Base-by-base conservation (phyloP, 2,113 vertebrate genomes). In the Camelus bactrianus region DNA sequence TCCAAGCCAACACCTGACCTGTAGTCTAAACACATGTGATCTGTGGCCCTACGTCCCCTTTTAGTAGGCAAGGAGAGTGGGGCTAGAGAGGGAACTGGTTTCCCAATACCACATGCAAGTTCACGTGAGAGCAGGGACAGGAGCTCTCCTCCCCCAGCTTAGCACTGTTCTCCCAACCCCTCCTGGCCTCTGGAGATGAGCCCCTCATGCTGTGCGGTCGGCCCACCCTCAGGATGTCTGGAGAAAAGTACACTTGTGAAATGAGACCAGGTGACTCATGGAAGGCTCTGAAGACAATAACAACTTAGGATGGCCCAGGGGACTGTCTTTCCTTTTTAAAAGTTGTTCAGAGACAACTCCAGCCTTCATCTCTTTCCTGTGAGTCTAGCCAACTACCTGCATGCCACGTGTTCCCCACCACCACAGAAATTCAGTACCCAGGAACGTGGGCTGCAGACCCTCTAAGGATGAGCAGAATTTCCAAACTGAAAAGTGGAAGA, bases 361-460 rank as follows among this genome's bases (percentile, higher is more conserved):
- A 32, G n/a, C n/a, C 30, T 75, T 22, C 2, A 1, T 13, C 38
- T 67, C 65, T 75, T 81, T 35, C 73, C 42, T 67, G 19, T 6
- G 56, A 22, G 30, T 80, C 58, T 28, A 69, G 52, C 56, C 5
- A 35, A 58, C 17, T 60, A 50, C 72, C 38, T 46, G 48, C 38
- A 65, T 0, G 2, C 26, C 60, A 67, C 4, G 1, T n/a, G 28
- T 15, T 67, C 60, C 8, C n/a, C 70, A 58, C 17, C 32, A 30
- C 38, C 48, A 4, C 0, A 2, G 22, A 52, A 52, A 54, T 17
- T 50, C 67, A 77, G 42, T 0, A 11, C 10, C 0, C 1, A 19
- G 22, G 2, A 10, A 2, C 6, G 0, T 8, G 14, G 35, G 38
- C 5, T 0, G 5, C 17, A 1, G 2, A 6, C 26, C 10, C 6